These are phyloP conservation scores for Peromyscus melanophrys DNA, from an alignment of 2,797 vertebrate genomes.

Conservation along the genomic window DNA sequence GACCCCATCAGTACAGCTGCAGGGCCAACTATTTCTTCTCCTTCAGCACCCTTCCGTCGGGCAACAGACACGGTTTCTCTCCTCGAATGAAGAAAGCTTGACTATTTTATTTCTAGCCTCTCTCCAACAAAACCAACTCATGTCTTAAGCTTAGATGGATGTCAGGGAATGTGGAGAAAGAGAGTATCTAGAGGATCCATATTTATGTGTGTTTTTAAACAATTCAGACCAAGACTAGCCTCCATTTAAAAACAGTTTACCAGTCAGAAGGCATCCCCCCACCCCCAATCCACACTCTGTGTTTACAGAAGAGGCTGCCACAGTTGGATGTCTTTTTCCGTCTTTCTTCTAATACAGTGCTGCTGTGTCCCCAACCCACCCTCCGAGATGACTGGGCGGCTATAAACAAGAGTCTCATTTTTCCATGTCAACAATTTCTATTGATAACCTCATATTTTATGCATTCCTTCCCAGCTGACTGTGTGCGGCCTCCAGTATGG, in stretches of 20 bases:
- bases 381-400: slow-evolving; percentile 47
- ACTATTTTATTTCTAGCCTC: slow-evolving; percentile 61
- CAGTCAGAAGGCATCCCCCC: slow-evolving; percentile 62
- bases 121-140: slow-evolving; percentile 69
- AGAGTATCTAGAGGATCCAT: slow-evolving; percentile 74
- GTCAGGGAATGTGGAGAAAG: slow-evolving; percentile 73
- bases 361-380: slow-evolving; percentile 73
- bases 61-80: slow-evolving; percentile 75
- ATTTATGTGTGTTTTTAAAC: slow-evolving; percentile 76
- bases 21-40: not conserved
- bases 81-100: slow-evolving; percentile 27
- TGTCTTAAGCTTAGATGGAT: slow-evolving; percentile 69
- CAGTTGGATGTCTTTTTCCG: slow-evolving; percentile 54
- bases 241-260: slow-evolving; percentile 76
- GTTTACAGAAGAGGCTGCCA: slow-evolving; percentile 69
- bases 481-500: slow-evolving; percentile 13
- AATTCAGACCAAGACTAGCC: slow-evolving; percentile 70
- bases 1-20: slow-evolving; percentile 35
- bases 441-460: slow-evolving; percentile 74
- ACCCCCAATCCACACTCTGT: slow-evolving; percentile 63
- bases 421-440: slow-evolving; percentile 76
- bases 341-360: slow-evolving; percentile 56
- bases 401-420: slow-evolving; percentile 72
- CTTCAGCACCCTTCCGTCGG: slow-evolving; percentile 6
- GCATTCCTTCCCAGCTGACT: slow-evolving; percentile 70